Conservation (phyloP, 2,113 vertebrate species). For the rat (Rattus norvegicus) region DNA sequence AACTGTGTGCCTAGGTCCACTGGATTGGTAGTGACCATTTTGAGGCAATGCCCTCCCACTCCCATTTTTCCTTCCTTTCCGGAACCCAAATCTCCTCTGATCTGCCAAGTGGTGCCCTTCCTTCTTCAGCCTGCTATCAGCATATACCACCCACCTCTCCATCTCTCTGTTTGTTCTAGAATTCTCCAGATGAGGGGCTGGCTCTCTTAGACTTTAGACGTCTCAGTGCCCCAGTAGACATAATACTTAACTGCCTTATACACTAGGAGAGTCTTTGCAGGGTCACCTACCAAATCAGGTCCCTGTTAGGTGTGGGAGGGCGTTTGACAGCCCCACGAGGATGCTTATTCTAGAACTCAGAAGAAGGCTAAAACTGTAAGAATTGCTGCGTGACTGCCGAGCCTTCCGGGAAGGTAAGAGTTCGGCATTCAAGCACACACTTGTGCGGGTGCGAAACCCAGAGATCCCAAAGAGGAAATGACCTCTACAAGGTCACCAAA, state of each 20-base stretch:
- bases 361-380: not conserved
- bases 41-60: not conserved
- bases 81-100: conserved; percentile 13
- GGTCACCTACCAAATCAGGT: not conserved
- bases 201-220: not conserved
- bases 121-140: not conserved
- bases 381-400: not conserved
- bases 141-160: not conserved
- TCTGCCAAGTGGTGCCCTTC: not conserved
- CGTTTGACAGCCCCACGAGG: not conserved
- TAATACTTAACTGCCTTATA: not conserved
- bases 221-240: not conserved
- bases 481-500: not conserved
- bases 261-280: not conserved
- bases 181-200: not conserved
- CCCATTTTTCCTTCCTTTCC: not conserved
- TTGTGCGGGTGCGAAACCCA: not conserved
- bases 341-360: not conserved
- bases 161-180: not conserved
- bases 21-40: not conserved
- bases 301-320: not conserved
- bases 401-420: not conserved
- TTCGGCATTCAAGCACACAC: not conserved
- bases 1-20: not conserved
- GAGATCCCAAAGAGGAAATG: not conserved